A percentile compares a stretch with the other conserved stretches of the same genome.
These are phyloP conservation scores for Rotaria sp. DNA, from an alignment of 2,888 invertebrate genomes.

Conservation along the genomic window DNA sequence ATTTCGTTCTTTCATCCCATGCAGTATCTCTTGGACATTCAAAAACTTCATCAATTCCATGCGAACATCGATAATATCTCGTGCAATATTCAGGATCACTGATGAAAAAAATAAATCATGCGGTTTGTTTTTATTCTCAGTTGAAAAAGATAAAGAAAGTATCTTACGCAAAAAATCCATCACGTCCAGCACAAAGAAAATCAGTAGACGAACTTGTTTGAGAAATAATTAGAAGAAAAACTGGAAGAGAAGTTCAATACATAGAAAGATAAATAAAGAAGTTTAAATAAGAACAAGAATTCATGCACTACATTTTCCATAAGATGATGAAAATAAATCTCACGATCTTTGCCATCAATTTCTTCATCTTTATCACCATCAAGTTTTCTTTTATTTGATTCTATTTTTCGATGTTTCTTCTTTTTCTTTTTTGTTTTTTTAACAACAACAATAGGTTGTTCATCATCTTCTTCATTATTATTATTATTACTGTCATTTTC, in stretches of 20 bases:
- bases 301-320: background rate
- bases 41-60: conserved; percentile 35
- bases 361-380: background rate
- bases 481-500: background rate
- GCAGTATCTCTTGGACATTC: conserved; percentile 35
- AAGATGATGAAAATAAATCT: background rate
- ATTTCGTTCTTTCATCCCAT: conserved; percentile 33
- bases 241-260: background rate
- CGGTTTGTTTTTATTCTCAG: background rate
- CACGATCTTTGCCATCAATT: background rate
- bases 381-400: background rate
- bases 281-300: background rate
- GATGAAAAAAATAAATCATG: background rate
- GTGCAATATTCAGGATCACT: conserved; percentile 32
- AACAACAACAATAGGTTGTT: background rate
- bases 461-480: background rate
- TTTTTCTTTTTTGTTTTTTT: background rate
- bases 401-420: background rate
- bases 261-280: background rate
- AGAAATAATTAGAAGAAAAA: conserved; percentile 11
- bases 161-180: conserved; percentile 29
- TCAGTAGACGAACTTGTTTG: background rate
- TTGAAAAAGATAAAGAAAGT: background rate
- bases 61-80: conserved; percentile 38
- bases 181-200: conserved; percentile 14